These are phyloP conservation scores for Ursus arctos DNA, from an alignment of 2,113 vertebrate species.

Conservation along the genomic window DNA sequence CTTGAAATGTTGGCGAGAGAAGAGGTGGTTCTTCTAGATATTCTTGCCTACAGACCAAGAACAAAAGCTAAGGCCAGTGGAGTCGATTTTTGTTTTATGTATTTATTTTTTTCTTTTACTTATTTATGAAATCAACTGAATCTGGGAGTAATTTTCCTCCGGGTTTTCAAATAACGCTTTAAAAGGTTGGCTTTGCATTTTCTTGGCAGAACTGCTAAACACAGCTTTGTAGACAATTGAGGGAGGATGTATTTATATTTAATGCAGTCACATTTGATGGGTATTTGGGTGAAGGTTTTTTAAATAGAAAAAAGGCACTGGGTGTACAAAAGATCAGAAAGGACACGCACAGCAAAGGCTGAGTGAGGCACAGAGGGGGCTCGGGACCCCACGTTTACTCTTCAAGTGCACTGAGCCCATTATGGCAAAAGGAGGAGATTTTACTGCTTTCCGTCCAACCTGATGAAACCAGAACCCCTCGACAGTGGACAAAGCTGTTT, in stretches of 20 bases:
- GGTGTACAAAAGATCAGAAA: slow-evolving; percentile 72
- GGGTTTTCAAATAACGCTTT: slow-evolving; percentile 65
- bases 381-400: slow-evolving; percentile 64
- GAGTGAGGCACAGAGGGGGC: slow-evolving; percentile 73
- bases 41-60: neutral
- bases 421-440: slow-evolving; percentile 68
- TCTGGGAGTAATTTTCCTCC: slow-evolving; percentile 9
- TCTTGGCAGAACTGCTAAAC: neutral
- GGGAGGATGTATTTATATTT: slow-evolving; percentile 38
- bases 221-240: neutral
- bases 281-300: neutral
- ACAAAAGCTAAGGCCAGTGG: neutral
- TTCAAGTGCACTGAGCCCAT: slow-evolving; percentile 77
- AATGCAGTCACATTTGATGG: slow-evolving; percentile 36
- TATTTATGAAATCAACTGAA: slow-evolving; percentile 45
- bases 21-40: neutral
- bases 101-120: slow-evolving; percentile 40
- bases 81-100: neutral
- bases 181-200: neutral
- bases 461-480: slow-evolving; percentile 82
- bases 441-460: slow-evolving; percentile 65
- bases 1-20: neutral
- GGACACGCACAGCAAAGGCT: slow-evolving; percentile 71
- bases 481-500: slow-evolving; percentile 79
- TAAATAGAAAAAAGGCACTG: slow-evolving; percentile 38